Base-by-base conservation (phyloP, 1,140 invertebrate genomes). In the Spodoptera litura region DNA sequence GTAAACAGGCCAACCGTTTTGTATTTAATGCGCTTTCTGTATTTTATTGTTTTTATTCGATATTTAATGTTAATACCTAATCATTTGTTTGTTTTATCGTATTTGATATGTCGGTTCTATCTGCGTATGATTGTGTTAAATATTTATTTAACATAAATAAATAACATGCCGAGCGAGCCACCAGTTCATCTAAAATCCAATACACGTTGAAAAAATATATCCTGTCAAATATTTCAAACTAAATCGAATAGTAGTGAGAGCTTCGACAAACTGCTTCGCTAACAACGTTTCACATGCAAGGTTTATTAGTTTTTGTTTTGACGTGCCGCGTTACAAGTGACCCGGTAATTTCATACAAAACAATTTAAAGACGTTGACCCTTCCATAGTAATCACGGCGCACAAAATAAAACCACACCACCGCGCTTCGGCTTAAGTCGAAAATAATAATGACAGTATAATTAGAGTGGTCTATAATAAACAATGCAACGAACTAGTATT, bases 401-500 rank as follows among this genome's bases (percentile, higher is more conserved):
- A 64, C 44, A 51, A 75, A 75, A 75, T 55, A 62, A 75, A 75
- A 75, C 73, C 61, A 76, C 61, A 66, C 13, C 52, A 68, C 27
- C 74, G 51, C 52, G 62, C 73, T 78, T 66, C 49, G 51, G 35
- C 79, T 66, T 78, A 79, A 80, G 70, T 74, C 73, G 80, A 83
- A 83, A 81, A 80, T 85, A 78, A 85, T 87, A 86, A 88, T 82
- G 86, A 86, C 83, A 80, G 72, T 81, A 86, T 88, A 85, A 86
- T 85, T 86, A 84, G 79, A 80, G 74, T 77, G 79, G 78, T 84
- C 82, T 83, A 87, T 88, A 91, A 89, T 87, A 88, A 91, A 87
- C 88, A 88, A 88, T 89, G 83, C 82, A 85, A 83, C 83, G 87
- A 88, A 87, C 89, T 92, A 92, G 89, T 80, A 84, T 90, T 90